These are phyloP conservation scores for Papilio protenor DNA, from an alignment of 2,888 invertebrate species.

Conservation along the genomic window DNA sequence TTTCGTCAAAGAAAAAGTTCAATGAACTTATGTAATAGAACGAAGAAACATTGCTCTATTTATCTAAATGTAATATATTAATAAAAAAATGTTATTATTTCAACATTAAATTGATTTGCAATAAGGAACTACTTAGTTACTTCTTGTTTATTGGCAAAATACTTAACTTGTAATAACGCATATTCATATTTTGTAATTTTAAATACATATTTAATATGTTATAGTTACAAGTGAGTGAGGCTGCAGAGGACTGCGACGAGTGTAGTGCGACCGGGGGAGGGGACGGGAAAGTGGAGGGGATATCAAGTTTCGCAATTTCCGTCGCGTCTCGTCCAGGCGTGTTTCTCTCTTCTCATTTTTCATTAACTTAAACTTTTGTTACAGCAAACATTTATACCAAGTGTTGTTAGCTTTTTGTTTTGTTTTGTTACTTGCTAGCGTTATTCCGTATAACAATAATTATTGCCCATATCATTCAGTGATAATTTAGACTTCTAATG, in stretches of 20 bases:
- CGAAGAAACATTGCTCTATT: neutral
- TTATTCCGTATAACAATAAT: too few species aligned
- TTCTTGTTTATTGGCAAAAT: too few species aligned
- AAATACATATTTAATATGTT: neutral
- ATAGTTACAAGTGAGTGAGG: neutral
- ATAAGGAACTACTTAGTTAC: too few species aligned
- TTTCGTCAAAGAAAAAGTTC: neutral
- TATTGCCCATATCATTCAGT: too few species aligned
- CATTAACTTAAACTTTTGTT: conserved; percentile 5
- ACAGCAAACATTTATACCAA: neutral
- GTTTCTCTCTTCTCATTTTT: neutral
- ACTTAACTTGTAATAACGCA: too few species aligned
- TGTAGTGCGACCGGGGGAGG: neutral
- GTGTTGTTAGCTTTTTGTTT: neutral
- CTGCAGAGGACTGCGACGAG: neutral
- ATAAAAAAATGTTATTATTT: too few species aligned
- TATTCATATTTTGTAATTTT: neutral
- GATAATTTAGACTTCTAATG: too few species aligned
- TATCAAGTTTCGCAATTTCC: conserved; percentile 18
- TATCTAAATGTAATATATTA: neutral
- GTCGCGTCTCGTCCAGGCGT: conserved; percentile 1
- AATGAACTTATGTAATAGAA: neutral
- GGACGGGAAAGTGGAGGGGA: neutral
- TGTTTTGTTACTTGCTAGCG: neutral
- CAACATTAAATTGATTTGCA: too few species aligned